Evolutionary conservation across 2,888 invertebrate genomes (phyloP).

Genomic region (Orthosia cruda): DNA sequence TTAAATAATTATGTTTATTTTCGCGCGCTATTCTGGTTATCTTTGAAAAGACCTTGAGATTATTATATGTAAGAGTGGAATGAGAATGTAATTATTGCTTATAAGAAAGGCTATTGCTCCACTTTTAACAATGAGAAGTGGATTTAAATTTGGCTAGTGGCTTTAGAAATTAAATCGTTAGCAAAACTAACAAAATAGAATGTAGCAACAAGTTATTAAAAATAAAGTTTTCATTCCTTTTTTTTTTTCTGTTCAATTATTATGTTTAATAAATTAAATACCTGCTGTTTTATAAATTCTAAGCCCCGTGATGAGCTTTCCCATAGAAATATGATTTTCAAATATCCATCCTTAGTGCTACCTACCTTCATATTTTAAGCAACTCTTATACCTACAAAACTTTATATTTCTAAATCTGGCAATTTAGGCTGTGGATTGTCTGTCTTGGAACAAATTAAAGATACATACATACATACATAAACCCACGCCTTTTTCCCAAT

Average conservation of each 20-base stretch:
- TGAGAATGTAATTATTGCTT: constrained; percentile 18
- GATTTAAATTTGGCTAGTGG: background rate
- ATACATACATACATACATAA: too few relatives aligned
- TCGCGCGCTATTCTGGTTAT: constrained; percentile 58
- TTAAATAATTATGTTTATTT: constrained; percentile 19
- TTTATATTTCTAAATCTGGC: too few relatives aligned
- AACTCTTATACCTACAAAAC: too few relatives aligned
- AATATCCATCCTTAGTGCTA: too few relatives aligned
- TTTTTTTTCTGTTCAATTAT: too few relatives aligned
- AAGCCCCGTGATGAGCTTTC: too few relatives aligned
- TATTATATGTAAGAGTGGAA: constrained; percentile 28
- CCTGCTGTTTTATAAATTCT: too few relatives aligned
- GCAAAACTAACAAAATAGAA: background rate
- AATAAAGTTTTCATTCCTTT: too few relatives aligned
- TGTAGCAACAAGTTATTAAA: too few relatives aligned
- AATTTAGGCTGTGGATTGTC: background rate
- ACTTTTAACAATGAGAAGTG: constrained; percentile 18
- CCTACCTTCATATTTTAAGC: too few relatives aligned
- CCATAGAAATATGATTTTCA: background rate
- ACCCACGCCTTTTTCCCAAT: too few relatives aligned
- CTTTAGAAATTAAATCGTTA: background rate
- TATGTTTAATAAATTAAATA: too few relatives aligned
- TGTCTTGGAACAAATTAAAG: background rate
- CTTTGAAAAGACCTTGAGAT: constrained; percentile 62
- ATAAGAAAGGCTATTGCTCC: constrained; percentile 47